Conservation (phyloP, 2,888 invertebrate genomes). For the Heliconius charithonia region DNA sequence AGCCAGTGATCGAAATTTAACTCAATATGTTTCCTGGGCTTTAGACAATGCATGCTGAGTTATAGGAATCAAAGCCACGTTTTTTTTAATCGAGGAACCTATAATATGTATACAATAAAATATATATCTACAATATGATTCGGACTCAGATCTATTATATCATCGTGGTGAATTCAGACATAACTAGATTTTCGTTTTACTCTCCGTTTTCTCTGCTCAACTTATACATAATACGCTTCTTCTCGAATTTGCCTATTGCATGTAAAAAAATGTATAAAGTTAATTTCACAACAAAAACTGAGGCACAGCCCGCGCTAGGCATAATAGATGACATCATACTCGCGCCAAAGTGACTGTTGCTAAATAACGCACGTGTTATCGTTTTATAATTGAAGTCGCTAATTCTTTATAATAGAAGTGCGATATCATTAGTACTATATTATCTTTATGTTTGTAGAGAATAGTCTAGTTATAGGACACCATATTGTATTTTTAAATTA, state of each 20-base stretch:
- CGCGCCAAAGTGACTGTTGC: slow-evolving; percentile 18
- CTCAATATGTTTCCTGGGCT: too few relatives aligned
- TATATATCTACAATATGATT: too few relatives aligned
- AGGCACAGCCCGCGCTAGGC: background rate
- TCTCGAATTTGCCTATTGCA: background rate
- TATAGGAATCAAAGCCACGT: too few relatives aligned
- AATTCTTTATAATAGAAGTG: background rate
- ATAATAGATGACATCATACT: slow-evolving; percentile 22
- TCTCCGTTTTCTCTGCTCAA: background rate
- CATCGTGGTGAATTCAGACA: too few relatives aligned
- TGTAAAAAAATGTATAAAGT: background rate
- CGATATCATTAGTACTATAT: background rate
- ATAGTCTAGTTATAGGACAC: background rate
- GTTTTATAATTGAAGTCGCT: slow-evolving; percentile 16
- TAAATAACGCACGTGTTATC: slow-evolving; percentile 7
- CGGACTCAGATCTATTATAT: too few relatives aligned
- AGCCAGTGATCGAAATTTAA: too few relatives aligned
- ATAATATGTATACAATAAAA: too few relatives aligned
- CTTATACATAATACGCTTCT: too few relatives aligned
- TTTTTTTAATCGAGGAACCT: too few relatives aligned
- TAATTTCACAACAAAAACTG: slow-evolving; percentile 13
- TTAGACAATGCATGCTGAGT: too few relatives aligned
- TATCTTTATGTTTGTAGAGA: background rate
- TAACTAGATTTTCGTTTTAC: too few relatives aligned
- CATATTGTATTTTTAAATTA: background rate